Conservation (phyloP, 37 sponge, comb jelly and placozoan genomes). For the Halichondria panicea region DNA sequence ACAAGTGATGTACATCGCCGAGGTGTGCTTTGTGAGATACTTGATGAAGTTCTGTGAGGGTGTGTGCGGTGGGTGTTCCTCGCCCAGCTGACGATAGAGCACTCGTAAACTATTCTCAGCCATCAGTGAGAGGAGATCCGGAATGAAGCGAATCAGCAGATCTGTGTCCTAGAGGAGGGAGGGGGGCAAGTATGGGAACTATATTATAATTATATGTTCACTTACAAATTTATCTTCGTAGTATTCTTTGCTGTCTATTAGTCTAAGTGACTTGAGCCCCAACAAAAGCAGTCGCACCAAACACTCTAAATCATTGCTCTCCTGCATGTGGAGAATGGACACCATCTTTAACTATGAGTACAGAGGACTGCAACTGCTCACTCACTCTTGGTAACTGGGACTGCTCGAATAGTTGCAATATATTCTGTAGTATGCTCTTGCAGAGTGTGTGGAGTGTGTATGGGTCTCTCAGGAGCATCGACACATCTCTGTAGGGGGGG, state of each 20-base stretch:
- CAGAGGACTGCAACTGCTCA: background rate
- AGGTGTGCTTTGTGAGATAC: constrained; percentile 19
- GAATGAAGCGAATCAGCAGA: constrained; percentile 61
- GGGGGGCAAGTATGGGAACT: background rate
- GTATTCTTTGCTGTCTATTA: constrained; percentile 75
- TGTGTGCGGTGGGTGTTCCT: constrained; percentile 23
- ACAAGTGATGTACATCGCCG: constrained; percentile 53
- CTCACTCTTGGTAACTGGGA: constrained; percentile 83
- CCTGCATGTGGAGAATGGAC: constrained; percentile 18
- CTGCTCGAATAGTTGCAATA: constrained; percentile 43
- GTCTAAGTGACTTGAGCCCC: constrained; percentile 63
- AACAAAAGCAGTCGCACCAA: constrained; percentile 77
- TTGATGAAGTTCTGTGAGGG: constrained; percentile 31
- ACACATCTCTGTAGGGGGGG: constrained; percentile 63
- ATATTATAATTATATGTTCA: background rate
- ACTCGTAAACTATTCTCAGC: constrained; percentile 36
- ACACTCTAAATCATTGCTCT: constrained; percentile 70
- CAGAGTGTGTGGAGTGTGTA: constrained; percentile 80
- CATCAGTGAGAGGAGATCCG: constrained; percentile 72
- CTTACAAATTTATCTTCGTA: constrained; percentile 65
- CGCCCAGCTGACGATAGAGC: constrained; percentile 44
- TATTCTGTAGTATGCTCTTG: constrained; percentile 53
- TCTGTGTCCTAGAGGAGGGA: constrained; percentile 49
- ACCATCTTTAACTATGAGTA: background rate
- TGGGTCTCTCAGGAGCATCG: constrained; percentile 93